phyloP scores from a whole-genome alignment of 2,888 invertebrate species.

The Drosophila birchii region DNA sequence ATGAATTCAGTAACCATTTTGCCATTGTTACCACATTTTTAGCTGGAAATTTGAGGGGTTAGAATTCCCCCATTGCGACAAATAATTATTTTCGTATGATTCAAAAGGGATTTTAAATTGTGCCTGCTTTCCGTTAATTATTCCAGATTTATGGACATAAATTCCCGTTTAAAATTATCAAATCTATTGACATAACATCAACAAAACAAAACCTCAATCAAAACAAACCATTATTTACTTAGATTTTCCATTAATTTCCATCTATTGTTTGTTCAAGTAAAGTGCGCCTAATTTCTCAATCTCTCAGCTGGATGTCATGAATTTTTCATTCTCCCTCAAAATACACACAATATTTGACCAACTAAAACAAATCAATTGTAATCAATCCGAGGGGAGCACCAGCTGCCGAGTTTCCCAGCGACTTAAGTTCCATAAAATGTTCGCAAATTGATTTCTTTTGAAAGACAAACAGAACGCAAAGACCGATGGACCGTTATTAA shows the following conservation, averaged over 20 bases:
- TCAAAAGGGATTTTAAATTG: neutral
- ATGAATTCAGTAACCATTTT: neutral
- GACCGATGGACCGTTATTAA: constrained; percentile 28
- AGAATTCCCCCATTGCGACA: neutral
- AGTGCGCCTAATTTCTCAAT: neutral
- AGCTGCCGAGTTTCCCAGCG: constrained; percentile 37
- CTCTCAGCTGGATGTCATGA: constrained; percentile 8
- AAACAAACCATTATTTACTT: constrained; percentile 6
- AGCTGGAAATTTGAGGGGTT: neutral
- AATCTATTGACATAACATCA: neutral
- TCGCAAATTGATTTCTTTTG: constrained; percentile 32
- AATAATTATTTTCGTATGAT: no score
- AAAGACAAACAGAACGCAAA: constrained; percentile 15
- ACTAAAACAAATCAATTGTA: constrained; percentile 32
- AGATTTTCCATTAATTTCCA: neutral
- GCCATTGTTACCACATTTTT: constrained; percentile 3
- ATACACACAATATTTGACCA: neutral
- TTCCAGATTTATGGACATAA: no score
- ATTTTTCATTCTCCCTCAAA: neutral
- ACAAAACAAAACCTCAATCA: neutral
- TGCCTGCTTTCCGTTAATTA: neutral
- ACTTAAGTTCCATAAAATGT: constrained; percentile 28
- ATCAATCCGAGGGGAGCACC: constrained; percentile 18
- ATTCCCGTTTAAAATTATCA: neutral
- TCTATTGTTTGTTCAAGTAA: neutral